Percentiles rank a stretch among this genome's conserved stretches.
phyloP scores from a whole-genome alignment of 2,888 invertebrate species.

The Andrena praecox region DNA sequence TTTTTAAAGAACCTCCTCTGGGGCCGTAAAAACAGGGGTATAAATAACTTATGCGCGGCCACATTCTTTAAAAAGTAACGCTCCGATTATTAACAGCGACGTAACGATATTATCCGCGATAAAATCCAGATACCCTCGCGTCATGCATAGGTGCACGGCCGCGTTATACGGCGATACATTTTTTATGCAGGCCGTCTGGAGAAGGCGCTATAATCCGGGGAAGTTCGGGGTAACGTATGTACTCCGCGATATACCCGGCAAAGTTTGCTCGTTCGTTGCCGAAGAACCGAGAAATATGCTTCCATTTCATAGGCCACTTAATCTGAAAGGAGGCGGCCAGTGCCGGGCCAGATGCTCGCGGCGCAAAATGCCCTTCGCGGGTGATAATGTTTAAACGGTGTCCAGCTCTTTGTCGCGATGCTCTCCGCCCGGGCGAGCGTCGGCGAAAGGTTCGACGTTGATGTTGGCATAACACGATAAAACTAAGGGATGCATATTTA shows the following conservation, averaged over 20 bases:
- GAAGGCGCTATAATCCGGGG: conserved; percentile 44
- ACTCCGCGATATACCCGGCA: conserved; percentile 39
- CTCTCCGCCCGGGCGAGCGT: too few species aligned
- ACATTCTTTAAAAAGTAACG: conserved; percentile 21
- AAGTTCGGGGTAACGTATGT: conserved; percentile 58
- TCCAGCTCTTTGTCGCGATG: too few species aligned
- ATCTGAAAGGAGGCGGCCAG: conserved; percentile 59
- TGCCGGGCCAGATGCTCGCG: conserved; percentile 61
- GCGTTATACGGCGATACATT: conserved; percentile 45
- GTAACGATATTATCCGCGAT: conserved; percentile 44
- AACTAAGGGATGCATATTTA: too few species aligned
- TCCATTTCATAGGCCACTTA: conserved; percentile 56
- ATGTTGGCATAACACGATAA: too few species aligned
- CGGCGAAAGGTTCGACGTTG: too few species aligned
- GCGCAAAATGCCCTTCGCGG: conserved; percentile 49
- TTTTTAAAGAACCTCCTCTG: conserved; percentile 2
- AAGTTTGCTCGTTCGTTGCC: conserved; percentile 59
- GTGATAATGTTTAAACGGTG: conserved; percentile 52
- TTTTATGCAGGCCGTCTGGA: conserved; percentile 42
- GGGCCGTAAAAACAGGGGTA: conserved; percentile 18
- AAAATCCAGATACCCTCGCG: conserved; percentile 48
- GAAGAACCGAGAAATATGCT: conserved; percentile 58
- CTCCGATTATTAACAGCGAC: conserved; percentile 38
- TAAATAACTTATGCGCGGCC: conserved; percentile 5
- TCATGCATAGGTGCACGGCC: conserved; percentile 8